Evolutionary conservation across 2,888 invertebrate species (phyloP).

Genomic region (Eremobia ochroleuca): DNA sequence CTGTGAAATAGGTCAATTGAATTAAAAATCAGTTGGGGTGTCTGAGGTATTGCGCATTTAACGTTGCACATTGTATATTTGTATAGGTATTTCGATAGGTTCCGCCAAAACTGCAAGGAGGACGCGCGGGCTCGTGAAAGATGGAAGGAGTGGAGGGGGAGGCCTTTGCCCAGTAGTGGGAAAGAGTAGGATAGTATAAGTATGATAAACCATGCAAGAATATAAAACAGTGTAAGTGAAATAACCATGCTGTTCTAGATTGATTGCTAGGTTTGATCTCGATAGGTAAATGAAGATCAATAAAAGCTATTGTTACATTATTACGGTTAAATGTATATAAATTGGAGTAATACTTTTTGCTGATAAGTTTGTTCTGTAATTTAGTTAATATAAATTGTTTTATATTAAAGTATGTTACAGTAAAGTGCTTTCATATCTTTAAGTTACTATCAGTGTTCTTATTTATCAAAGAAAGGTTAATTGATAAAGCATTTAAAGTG

Average conservation of each 20-base stretch:
- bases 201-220: too few species aligned
- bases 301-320: background rate
- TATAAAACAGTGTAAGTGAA: background rate
- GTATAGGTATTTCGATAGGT: background rate
- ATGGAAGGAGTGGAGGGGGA: too few species aligned
- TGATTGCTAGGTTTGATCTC: too few species aligned
- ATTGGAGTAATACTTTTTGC: background rate
- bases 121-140: too few species aligned
- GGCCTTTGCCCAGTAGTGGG: too few species aligned
- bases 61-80: too few species aligned
- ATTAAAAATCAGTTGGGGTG: too few species aligned
- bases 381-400: background rate
- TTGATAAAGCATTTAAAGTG: constrained; percentile 34
- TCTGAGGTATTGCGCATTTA: too few species aligned
- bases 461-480: constrained; percentile 14
- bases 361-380: constrained; percentile 7
- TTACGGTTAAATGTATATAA: background rate
- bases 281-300: background rate
- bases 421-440: constrained; percentile 21
- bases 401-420: background rate
- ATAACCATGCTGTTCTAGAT: background rate
- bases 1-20: too few species aligned
- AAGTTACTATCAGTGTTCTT: constrained; percentile 8
- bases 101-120: too few species aligned
- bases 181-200: too few species aligned